Base-by-base conservation (phyloP, 2,888 invertebrate species). In the Lasioglossum villosulum region DNA sequence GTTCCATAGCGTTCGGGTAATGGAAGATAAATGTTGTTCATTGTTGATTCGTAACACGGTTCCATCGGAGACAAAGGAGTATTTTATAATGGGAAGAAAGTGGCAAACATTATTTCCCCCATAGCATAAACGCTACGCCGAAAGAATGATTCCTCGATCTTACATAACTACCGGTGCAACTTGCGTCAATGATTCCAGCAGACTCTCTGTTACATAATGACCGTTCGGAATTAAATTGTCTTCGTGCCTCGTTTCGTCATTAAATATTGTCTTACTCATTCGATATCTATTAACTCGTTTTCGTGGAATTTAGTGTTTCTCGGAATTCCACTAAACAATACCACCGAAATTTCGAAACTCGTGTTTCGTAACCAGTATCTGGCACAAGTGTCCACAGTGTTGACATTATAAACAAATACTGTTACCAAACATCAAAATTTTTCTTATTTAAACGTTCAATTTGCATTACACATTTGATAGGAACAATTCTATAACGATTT, bases 131-230 rank as follows among this genome's bases (percentile, higher is more conserved):
- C 80, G 66, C 37, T 59, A 72, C 70, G 80, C 77, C 73, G 72
- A 78, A 90, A 84, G 76, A 90, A 84, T 80, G 82, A 84, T 87
- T 87, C 86, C 85, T 70, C 70, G 78, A 82, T 87, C 85, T 89
- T 89, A 89, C 74, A 82, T 89, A 89, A 89, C 89, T 83, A 76
- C 80, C 78, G 76, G 79, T 84, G 89, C 84, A 90, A 75, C 87
- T 89, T 89, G 90, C 89, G 87, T 84, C 87, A 88, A 90, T 88
- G 89, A 89, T 88, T 89, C 88, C 76, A 78, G 80, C 88, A 75
- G 76, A 34, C 70, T 68, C 73, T 76, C 59, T 39, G 78, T 89
- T 89, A 85, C 70, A 73, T 85, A 89, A 89, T 83, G 63, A 81
- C n/a, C 71, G 68, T 84, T 83, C 82, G 73, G 79, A 86, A 88